Percentiles rank a stretch among this genome's conserved stretches.
phyloP scores from a whole-genome alignment of 2,888 invertebrate species.

The Acleris laterana region DNA sequence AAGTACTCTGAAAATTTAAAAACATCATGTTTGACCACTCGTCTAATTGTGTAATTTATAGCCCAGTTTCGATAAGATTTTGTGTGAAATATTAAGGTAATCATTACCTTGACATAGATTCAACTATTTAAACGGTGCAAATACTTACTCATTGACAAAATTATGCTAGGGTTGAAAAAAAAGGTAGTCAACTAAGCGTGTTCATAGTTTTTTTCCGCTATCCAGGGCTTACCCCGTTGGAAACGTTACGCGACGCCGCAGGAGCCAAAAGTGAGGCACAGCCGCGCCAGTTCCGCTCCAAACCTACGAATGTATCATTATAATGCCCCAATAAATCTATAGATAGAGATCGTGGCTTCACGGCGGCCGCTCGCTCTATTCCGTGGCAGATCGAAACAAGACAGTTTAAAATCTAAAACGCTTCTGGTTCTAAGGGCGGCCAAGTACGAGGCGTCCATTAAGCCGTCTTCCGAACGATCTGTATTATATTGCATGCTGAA shows the following conservation, averaged over 20 bases:
- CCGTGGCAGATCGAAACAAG: constrained; percentile 5
- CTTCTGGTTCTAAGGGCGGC: neutral
- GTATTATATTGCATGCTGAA: too few species aligned
- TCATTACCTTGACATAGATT: too few species aligned
- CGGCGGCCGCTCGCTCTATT: constrained; percentile 4
- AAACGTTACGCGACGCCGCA: neutral
- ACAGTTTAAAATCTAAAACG: constrained; percentile 1
- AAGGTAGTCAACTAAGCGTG: neutral
- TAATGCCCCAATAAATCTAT: constrained; percentile 39
- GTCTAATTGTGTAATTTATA: neutral
- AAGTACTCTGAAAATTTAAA: too few species aligned
- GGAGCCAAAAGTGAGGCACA: constrained; percentile 27
- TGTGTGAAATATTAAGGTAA: too few species aligned
- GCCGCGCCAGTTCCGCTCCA: constrained; percentile 30
- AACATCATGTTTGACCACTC: neutral
- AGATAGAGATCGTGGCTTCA: constrained; percentile 31
- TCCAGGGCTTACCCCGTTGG: neutral
- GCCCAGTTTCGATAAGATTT: too few species aligned
- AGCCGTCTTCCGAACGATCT: too few species aligned
- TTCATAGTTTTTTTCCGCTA: neutral
- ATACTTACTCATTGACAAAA: too few species aligned
- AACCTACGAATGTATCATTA: constrained; percentile 37
- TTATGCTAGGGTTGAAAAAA: too few species aligned
- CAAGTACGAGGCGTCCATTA: too few species aligned
- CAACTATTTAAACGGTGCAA: too few species aligned